Evolutionary conservation across 2,888 invertebrate genomes (phyloP).

Genomic region (Spicauda simplicius): DNA sequence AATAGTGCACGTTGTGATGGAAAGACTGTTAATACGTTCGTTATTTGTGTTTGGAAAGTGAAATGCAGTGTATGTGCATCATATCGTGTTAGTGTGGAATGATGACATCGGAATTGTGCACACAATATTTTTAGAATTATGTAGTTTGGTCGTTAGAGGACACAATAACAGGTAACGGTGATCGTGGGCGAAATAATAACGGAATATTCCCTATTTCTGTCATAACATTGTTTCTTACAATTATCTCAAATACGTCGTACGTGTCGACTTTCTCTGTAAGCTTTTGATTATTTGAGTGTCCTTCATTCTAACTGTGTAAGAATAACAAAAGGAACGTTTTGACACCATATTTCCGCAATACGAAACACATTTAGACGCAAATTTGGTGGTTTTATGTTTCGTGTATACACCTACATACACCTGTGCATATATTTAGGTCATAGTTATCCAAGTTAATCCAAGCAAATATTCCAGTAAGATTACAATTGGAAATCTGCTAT

Average conservation of each 20-base stretch:
- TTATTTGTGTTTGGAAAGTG: slow-evolving; percentile 36
- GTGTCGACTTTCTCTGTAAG: slow-evolving; percentile 63
- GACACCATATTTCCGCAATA: background rate
- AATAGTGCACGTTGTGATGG: slow-evolving; percentile 53
- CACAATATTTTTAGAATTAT: slow-evolving; percentile 83
- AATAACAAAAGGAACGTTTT: slow-evolving; percentile 36
- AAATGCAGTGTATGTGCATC: slow-evolving; percentile 30
- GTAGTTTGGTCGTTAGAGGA: slow-evolving; percentile 76
- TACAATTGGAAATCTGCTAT: background rate
- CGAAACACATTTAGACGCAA: background rate
- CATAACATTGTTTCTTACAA: slow-evolving; percentile 45
- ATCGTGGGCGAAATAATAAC: slow-evolving; percentile 48
- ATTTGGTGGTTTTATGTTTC: background rate
- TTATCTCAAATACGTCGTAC: slow-evolving; percentile 46
- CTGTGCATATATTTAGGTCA: slow-evolving; percentile 16
- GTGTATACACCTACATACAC: background rate
- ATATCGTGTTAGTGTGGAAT: slow-evolving; percentile 54
- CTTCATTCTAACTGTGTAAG: slow-evolving; percentile 53
- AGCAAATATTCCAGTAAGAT: slow-evolving; percentile 2
- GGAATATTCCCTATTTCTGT: slow-evolving; percentile 36
- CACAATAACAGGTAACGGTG: slow-evolving; percentile 69
- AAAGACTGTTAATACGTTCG: slow-evolving; percentile 38
- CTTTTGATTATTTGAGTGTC: slow-evolving; percentile 52
- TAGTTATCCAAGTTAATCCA: slow-evolving; percentile 1
- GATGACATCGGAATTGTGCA: slow-evolving; percentile 77